These are phyloP conservation scores for Falco biarmicus DNA, from an alignment of 2,797 vertebrate genomes.

Conservation along the genomic window DNA sequence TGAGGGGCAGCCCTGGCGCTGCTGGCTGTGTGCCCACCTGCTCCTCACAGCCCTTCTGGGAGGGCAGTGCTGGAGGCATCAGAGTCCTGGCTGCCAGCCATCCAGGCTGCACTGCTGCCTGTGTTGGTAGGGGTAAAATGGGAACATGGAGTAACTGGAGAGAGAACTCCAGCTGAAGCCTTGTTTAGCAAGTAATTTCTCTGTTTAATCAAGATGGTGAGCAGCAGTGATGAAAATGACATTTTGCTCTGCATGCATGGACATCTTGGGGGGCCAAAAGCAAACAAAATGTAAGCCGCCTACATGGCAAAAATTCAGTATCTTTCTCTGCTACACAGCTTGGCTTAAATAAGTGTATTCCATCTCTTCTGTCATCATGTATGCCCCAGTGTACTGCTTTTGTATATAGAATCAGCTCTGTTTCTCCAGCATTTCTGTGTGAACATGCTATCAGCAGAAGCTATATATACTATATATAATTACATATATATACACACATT, in stretches of 20 bases:
- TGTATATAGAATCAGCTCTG: not conserved
- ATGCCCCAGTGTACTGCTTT: not conserved
- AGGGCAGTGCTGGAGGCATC: too few relatives aligned
- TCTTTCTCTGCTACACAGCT: not conserved
- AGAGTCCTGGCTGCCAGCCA: not conserved
- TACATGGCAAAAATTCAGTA: not conserved
- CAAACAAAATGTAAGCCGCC: not conserved
- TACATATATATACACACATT: not conserved
- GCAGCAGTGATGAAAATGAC: not conserved
- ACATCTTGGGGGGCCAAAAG: not conserved
- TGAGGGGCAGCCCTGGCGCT: not conserved
- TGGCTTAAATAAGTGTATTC: not conserved
- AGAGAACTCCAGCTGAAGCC: not conserved
- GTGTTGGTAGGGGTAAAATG: accelerated
- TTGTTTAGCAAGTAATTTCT: not conserved
- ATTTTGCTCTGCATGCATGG: not conserved
- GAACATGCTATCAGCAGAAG: not conserved
- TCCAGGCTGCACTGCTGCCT: not conserved
- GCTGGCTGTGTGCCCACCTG: not conserved
- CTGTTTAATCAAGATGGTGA: not conserved
- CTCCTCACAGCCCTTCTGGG: not conserved
- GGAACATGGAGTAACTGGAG: not conserved
- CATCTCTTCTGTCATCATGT: not conserved
- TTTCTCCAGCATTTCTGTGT: not conserved
- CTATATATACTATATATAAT: not conserved